Percentiles rank a stretch among this genome's conserved stretches.
These are phyloP conservation scores for Phorcus lineatus DNA, from an alignment of 2,888 invertebrate genomes.

Conservation along the genomic window DNA sequence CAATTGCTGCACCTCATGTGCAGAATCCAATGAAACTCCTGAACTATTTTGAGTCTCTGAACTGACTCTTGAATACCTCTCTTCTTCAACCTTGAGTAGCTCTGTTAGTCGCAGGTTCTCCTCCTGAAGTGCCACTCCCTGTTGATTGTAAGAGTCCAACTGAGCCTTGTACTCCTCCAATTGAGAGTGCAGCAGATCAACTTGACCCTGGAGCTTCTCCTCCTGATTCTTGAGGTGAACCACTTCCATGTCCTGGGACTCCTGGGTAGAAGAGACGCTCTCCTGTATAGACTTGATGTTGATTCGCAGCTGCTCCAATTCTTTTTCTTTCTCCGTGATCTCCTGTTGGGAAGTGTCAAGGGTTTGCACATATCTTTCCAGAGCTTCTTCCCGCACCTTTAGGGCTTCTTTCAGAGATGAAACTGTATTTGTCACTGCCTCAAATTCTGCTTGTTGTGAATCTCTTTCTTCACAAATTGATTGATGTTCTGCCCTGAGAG, in stretches of 20 bases:
- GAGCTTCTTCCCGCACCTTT: constrained; percentile 25
- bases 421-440: constrained; percentile 20
- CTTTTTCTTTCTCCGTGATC: constrained; percentile 35
- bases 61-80: constrained; percentile 6
- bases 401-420: constrained; percentile 30
- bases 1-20: neutral
- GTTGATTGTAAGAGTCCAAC: constrained; percentile 29
- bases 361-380: constrained; percentile 30
- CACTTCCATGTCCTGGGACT: constrained; percentile 21
- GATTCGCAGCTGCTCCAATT: constrained; percentile 33
- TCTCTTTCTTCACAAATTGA: constrained; percentile 29
- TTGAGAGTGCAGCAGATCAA: constrained; percentile 23
- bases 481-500: constrained; percentile 28
- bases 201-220: constrained; percentile 25
- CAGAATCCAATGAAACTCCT: too few species aligned
- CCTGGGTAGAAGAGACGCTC: constrained; percentile 5
- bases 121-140: constrained; percentile 22
- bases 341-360: constrained; percentile 28
- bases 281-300: constrained; percentile 35
- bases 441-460: constrained; percentile 17
- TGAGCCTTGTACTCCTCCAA: constrained; percentile 37
- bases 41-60: neutral
- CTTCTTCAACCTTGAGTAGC: constrained; percentile 22
- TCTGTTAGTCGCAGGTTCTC: constrained; percentile 34
- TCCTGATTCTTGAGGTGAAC: constrained; percentile 23